phyloP scores from a whole-genome alignment of 2,888 invertebrate genomes.

The Nyleta sp. region DNA sequence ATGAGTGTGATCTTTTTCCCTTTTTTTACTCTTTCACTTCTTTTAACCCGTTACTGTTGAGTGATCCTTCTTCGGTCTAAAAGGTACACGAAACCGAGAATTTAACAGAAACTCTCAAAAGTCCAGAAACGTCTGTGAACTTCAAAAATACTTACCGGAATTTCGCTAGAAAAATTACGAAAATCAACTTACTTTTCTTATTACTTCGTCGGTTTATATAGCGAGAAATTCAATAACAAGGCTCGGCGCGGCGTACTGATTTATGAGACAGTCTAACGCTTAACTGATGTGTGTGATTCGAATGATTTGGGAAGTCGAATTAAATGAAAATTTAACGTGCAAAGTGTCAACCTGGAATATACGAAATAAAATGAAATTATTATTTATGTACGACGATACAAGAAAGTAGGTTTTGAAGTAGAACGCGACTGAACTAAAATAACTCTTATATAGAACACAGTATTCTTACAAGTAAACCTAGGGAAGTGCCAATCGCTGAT shows the following conservation, averaged over 20 bases:
- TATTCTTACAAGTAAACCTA: no score
- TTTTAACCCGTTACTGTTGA: conserved; percentile 30
- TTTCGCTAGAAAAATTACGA: conserved; percentile 37
- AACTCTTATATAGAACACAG: no score
- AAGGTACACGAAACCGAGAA: conserved; percentile 28
- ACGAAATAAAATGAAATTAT: conserved; percentile 16
- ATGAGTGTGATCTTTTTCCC: conserved; percentile 32
- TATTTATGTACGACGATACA: conserved; percentile 28
- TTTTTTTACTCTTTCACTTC: conserved; percentile 41
- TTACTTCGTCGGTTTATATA: conserved; percentile 21
- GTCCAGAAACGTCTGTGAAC: conserved; percentile 23
- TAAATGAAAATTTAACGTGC: conserved; percentile 37
- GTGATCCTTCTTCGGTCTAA: conserved; percentile 41
- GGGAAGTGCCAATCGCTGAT: no score
- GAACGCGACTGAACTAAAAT: no score
- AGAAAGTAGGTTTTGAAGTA: background rate
- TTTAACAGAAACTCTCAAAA: conserved; percentile 31
- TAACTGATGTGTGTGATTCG: conserved; percentile 37
- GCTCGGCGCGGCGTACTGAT: conserved; percentile 20
- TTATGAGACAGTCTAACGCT: conserved; percentile 38
- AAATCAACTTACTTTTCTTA: conserved; percentile 36
- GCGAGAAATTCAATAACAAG: conserved; percentile 44
- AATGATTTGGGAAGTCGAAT: conserved; percentile 38
- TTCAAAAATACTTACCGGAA: conserved; percentile 28
- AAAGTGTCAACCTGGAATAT: conserved; percentile 28